These are phyloP conservation scores for Eurytoma californica DNA, from an alignment of 2,888 invertebrate species.

Conservation along the genomic window DNA sequence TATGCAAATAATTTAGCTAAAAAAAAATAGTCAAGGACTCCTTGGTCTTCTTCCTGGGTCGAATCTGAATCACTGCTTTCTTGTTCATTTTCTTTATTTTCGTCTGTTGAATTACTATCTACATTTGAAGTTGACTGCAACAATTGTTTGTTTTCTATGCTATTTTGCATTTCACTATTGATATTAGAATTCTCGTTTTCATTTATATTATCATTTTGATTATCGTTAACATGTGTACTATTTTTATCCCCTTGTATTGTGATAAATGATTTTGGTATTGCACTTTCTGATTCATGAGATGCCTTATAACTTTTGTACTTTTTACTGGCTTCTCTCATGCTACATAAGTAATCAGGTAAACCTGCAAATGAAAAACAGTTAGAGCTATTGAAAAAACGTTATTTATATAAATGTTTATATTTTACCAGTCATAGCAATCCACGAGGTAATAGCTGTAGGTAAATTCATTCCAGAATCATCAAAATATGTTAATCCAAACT, in stretches of 20 bases:
- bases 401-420: constrained; percentile 26
- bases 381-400: constrained; percentile 18
- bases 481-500: constrained; percentile 91
- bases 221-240: constrained; percentile 1
- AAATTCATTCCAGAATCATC: constrained; percentile 90
- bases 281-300: constrained; percentile 28
- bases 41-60: constrained; percentile 62
- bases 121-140: constrained; percentile 1
- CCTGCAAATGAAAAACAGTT: constrained; percentile 74
- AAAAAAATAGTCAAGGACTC: constrained; percentile 68
- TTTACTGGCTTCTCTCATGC: constrained; percentile 83
- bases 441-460: constrained; percentile 83
- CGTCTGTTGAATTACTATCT: constrained; percentile 3
- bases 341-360: constrained; percentile 85
- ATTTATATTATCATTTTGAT: constrained; percentile 11
- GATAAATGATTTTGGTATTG: constrained; percentile 12
- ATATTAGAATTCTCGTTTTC: constrained; percentile 34
- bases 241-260: constrained; percentile 25
- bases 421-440: constrained; percentile 80
- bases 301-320: constrained; percentile 78
- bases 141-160: constrained; percentile 5
- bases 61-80: constrained; percentile 56
- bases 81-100: constrained; percentile 38
- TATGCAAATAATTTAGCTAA: constrained; percentile 70
- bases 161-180: constrained; percentile 11